A percentile compares a stretch with the other conserved stretches of the same genome.
phyloP scores from a whole-genome alignment of 2,797 vertebrate genomes.

The Rhodeus uyekii region DNA sequence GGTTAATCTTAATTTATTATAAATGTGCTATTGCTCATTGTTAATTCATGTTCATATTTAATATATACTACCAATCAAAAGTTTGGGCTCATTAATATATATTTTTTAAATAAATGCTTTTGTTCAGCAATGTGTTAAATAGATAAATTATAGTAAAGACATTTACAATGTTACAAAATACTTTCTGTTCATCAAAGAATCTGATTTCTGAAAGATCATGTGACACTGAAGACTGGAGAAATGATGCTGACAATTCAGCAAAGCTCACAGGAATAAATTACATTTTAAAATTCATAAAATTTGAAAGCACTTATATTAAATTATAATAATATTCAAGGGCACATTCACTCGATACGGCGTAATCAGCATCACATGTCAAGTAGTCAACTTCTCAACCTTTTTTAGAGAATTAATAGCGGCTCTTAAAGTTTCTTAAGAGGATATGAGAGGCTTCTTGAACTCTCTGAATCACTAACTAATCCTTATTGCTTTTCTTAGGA shows the following conservation, averaged over 20 bases:
- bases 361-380: not conserved
- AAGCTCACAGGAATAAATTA: not conserved
- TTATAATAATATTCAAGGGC: not conserved
- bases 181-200: not conserved
- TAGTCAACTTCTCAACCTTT: not conserved
- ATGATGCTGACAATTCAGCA: not conserved
- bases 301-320: not conserved
- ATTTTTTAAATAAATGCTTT: not conserved
- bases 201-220: not conserved
- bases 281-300: not conserved
- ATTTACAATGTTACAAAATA: not conserved
- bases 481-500: slow-evolving; percentile 70
- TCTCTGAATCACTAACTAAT: not conserved
- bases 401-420: slow-evolving; percentile 4
- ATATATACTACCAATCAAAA: not conserved
- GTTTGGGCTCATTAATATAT: not conserved
- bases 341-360: not conserved
- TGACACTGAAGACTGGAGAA: not conserved
- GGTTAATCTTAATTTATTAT: not conserved
- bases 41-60: not conserved
- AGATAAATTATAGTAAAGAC: not conserved
- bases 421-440: not conserved
- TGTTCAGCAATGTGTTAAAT: not conserved
- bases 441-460: not conserved
- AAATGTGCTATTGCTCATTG: not conserved